Conservation (phyloP, 2,888 invertebrate genomes). For the Dasysyrphus albostriatus region DNA sequence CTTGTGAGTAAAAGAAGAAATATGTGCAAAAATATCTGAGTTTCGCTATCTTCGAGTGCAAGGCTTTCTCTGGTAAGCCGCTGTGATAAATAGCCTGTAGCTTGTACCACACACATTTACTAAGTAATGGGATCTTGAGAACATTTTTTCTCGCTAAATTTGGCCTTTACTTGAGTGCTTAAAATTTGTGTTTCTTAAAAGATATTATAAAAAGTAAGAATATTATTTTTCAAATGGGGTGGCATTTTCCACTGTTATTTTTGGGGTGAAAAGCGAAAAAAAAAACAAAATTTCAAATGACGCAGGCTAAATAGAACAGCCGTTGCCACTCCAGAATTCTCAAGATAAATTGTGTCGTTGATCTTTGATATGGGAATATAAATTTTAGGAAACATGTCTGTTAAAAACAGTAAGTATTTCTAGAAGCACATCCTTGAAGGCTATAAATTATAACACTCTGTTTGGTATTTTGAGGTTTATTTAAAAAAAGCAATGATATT, state of each 20-base stretch:
- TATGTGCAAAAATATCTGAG: constrained; percentile 8
- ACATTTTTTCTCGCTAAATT: constrained; percentile 54
- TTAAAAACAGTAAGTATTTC: not conserved
- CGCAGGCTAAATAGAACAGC: not conserved
- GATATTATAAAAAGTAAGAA: not conserved
- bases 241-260: constrained; percentile 22
- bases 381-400: not conserved
- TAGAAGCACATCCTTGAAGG: not conserved
- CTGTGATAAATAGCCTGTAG: constrained; percentile 49
- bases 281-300: not conserved
- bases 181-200: constrained; percentile 22
- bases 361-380: constrained; percentile 11
- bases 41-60: constrained; percentile 47
- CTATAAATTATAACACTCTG: not conserved
- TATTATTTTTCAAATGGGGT: constrained; percentile 31
- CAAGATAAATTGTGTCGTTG: constrained; percentile 27
- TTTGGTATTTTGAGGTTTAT: not conserved
- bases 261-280: not conserved
- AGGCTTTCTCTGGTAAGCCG: constrained; percentile 49
- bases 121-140: constrained; percentile 54
- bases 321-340: not conserved
- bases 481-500: not conserved
- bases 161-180: constrained; percentile 50
- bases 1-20: constrained; percentile 17
- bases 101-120: constrained; percentile 60